Percentiles rank a stretch among this genome's conserved stretches.
These are phyloP conservation scores for Acheta domesticus DNA, from an alignment of 2,888 invertebrate genomes.

Conservation along the genomic window DNA sequence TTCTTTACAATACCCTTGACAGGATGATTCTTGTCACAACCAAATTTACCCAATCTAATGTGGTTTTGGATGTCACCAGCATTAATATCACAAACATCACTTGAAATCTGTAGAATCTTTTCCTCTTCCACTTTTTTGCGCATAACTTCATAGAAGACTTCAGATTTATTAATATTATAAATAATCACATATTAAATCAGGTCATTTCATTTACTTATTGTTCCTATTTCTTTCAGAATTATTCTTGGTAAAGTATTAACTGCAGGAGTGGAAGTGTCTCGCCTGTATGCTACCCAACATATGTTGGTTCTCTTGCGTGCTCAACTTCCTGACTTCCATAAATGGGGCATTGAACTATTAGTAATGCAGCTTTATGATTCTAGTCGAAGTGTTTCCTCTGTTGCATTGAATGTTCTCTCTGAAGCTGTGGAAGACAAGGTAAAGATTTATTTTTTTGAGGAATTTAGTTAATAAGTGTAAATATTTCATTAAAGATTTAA, in stretches of 20 bases:
- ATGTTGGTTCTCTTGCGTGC: constrained; percentile 81
- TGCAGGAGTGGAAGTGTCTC: constrained; percentile 53
- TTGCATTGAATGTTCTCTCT: constrained; percentile 78
- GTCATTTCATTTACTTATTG: neutral
- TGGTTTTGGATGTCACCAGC: too few relatives aligned
- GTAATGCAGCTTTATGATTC: constrained; percentile 81
- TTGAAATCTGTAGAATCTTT: too few relatives aligned
- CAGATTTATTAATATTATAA: too few relatives aligned
- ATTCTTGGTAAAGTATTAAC: constrained; percentile 54
- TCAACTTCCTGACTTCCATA: constrained; percentile 63
- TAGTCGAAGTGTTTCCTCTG: constrained; percentile 72
- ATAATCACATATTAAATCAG: too few relatives aligned
- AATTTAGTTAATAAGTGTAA: constrained; percentile 23
- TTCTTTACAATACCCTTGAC: too few relatives aligned
- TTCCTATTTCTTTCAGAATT: constrained; percentile 46
- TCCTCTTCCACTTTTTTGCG: too few relatives aligned
- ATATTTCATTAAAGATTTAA: constrained; percentile 19
- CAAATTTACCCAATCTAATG: too few relatives aligned
- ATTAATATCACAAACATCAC: too few relatives aligned
- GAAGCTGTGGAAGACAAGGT: constrained; percentile 91
- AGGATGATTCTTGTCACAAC: too few relatives aligned
- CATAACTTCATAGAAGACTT: too few relatives aligned
- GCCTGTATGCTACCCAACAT: constrained; percentile 89
- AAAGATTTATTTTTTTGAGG: constrained; percentile 1
- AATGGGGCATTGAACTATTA: constrained; percentile 84